Percentiles rank a stretch among this genome's conserved stretches.
phyloP scores from a whole-genome alignment of 1,140 invertebrate species.

The Lerema accius region DNA sequence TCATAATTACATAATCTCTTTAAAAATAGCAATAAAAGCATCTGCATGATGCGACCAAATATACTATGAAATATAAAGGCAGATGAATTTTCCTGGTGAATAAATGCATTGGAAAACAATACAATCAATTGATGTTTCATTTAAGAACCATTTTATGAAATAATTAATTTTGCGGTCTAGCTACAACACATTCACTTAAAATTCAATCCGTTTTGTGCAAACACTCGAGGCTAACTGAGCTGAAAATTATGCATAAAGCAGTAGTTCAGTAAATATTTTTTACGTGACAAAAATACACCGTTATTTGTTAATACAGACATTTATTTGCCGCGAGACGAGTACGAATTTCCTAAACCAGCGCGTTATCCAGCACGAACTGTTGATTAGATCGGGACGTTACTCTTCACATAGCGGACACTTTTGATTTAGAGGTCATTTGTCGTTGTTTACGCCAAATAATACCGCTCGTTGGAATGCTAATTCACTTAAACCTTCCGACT shows the following conservation, averaged over 20 bases:
- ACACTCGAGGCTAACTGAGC: too few species aligned
- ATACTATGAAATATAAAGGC: too few species aligned
- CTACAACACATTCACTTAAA: too few species aligned
- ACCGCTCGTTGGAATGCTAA: conserved; percentile 49
- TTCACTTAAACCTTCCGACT: conserved; percentile 2
- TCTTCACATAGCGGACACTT: conserved; percentile 54
- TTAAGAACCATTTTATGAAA: too few species aligned
- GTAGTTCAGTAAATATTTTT: conserved; percentile 6
- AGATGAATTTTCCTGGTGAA: too few species aligned
- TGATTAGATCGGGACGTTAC: conserved; percentile 56
- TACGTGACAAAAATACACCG: neutral
- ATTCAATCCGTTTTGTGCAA: too few species aligned
- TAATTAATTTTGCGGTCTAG: too few species aligned
- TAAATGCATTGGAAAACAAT: too few species aligned
- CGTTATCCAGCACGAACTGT: conserved; percentile 29
- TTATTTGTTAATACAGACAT: conserved; percentile 11
- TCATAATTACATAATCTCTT: too few species aligned
- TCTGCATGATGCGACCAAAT: too few species aligned
- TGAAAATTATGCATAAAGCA: neutral
- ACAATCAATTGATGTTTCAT: too few species aligned
- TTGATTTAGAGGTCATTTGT: conserved; percentile 64
- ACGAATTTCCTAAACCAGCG: conserved; percentile 23
- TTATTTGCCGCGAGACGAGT: conserved; percentile 6
- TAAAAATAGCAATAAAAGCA: too few species aligned
- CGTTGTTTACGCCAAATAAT: conserved; percentile 60